Base-by-base conservation (phyloP, 2,888 invertebrate species). In the Apamea anceps region DNA sequence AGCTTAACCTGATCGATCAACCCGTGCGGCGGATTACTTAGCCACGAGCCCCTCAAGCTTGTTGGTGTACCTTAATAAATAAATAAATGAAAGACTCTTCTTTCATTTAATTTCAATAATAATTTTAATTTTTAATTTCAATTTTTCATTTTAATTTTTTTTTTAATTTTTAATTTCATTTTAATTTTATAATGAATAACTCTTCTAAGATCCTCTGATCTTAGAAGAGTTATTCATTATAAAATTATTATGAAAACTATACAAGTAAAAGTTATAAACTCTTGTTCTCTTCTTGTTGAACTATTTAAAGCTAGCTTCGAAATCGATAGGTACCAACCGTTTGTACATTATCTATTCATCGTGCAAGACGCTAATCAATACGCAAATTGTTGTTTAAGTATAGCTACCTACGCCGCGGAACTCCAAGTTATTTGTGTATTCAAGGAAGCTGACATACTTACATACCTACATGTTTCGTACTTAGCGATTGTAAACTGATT, bases 361-460 rank as follows among this genome's bases (percentile, higher is more conserved):
- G 48, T 42, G 10, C 37, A 32, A 32, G 65, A n/a, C 48, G 32
- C 57, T 6, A 77, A 77, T 83, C 71, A 77, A 83, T 83, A 81
- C 77, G 66, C 32, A 81, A 81, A 81, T 81, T 83, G 45, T 60
- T 81, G 32, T 83, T 83, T 32, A 76, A 82, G 51, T 32, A 42
- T 57, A 48, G 18, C 5, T 62, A 57, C 28, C 10, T 63, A 45
- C n/a, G 21, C 15, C 15, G 18, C 5, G 13, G n/a, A 82, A 65
- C 63, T 75, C 6, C 15, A 76, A 83, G 32, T 77, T 51, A 60
- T 81, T 83, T 51, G 51, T 42, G n/a, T 42, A 32, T 48, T 51
- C 45, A 45, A 67, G 66, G 72, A 32, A 37, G 80, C 62, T 62
- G 21, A 45, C n/a, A 51, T 54, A 51, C 60, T 77, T n/a, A 21